Evolutionary conservation across 2,888 invertebrate species (phyloP).

Genomic region (Lumbricus terrestris): DNA sequence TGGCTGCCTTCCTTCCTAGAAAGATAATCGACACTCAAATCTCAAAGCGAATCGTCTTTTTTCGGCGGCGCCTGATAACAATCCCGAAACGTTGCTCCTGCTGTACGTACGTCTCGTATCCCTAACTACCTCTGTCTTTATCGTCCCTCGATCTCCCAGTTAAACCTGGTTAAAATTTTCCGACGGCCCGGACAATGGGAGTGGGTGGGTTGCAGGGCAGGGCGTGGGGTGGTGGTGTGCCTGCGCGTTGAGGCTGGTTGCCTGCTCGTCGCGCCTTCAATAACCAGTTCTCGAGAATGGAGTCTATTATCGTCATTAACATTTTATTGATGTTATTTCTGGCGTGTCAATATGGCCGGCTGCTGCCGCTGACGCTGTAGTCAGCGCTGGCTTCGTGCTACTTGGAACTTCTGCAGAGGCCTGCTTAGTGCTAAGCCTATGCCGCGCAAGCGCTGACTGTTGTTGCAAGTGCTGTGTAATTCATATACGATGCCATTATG

Average conservation of each 20-base stretch:
- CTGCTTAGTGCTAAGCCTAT: not conserved
- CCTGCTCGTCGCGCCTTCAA: not conserved
- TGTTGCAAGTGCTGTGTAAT: not conserved
- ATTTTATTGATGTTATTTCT: constrained; percentile 11
- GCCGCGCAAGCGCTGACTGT: not conserved
- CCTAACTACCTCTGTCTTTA: not conserved
- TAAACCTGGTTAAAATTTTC: not conserved
- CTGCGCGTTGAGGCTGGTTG: not conserved
- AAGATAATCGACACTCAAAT: not conserved
- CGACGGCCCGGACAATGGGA: not conserved
- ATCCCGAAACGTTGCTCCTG: not conserved
- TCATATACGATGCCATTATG: not conserved
- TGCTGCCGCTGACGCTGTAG: not conserved
- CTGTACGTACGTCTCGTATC: not conserved
- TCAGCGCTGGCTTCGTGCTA: not conserved
- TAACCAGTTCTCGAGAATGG: not conserved
- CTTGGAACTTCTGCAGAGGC: not conserved
- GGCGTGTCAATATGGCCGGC: not conserved
- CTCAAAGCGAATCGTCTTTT: not conserved
- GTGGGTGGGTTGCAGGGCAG: too few relatives aligned
- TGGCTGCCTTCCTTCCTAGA: not conserved
- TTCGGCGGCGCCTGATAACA: not conserved
- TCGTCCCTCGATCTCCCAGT: not conserved
- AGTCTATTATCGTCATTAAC: constrained; percentile 14
- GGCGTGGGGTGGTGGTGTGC: not conserved